phyloP scores from a whole-genome alignment of 1,140 invertebrate genomes.

The Caenorhabditis latens region DNA sequence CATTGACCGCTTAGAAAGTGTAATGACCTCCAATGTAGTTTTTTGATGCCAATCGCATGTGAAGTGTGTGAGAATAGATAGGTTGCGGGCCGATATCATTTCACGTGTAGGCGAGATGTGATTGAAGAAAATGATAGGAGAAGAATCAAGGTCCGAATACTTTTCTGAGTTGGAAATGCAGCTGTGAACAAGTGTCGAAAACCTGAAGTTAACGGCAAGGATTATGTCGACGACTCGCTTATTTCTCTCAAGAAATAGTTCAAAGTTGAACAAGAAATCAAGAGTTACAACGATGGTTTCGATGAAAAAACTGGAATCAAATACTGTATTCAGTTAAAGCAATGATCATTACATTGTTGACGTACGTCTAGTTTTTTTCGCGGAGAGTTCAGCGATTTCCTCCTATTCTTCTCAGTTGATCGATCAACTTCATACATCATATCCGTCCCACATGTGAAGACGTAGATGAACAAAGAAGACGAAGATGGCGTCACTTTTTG shows the following conservation, averaged over 20 bases:
- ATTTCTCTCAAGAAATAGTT: no score
- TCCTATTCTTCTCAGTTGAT: neutral
- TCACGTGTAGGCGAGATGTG: neutral
- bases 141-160: no score
- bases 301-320: neutral
- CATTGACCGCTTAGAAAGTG: neutral
- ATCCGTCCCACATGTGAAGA: neutral
- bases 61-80: neutral
- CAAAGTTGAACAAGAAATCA: no score
- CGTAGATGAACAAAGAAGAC: neutral
- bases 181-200: no score
- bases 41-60: neutral
- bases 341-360: neutral
- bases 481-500: conserved; percentile 37
- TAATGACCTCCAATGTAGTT: conserved; percentile 9
- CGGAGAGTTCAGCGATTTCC: conserved; percentile 16
- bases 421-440: conserved; percentile 47
- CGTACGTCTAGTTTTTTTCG: neutral
- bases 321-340: neutral
- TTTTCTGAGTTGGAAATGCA: no score
- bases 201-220: no score
- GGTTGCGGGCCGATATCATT: neutral
- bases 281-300: neutral
- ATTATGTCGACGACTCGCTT: no score
- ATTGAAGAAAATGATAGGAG: no score